A percentile compares a stretch with the other conserved stretches of the same genome.
phyloP scores from a whole-genome alignment of 1,140 invertebrate genomes.

The Diplogasteroides magnus region DNA sequence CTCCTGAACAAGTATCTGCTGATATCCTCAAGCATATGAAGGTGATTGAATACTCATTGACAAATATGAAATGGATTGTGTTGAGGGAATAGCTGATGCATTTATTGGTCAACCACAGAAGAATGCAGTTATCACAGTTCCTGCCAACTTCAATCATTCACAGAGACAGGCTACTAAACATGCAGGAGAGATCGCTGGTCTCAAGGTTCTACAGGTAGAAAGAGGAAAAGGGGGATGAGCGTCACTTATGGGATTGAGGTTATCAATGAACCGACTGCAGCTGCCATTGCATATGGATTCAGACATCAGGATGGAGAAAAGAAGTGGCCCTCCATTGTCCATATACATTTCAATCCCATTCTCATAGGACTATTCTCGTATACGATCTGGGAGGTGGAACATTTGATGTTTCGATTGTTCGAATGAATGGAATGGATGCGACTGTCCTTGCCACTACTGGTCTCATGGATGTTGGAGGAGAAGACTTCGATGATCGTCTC shows the following conservation, averaged over 20 bases:
- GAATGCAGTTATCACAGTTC: constrained; percentile 86
- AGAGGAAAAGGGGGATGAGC: too few relatives aligned
- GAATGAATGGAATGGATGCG: too few relatives aligned
- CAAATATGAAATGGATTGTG: too few relatives aligned
- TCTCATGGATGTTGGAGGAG: constrained; percentile 90
- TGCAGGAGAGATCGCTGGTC: constrained; percentile 70
- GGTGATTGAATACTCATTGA: constrained; percentile 73
- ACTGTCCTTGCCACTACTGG: too few relatives aligned
- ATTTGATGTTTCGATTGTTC: too few relatives aligned
- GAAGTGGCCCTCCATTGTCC: constrained; percentile 68
- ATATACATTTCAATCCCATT: constrained; percentile 91
- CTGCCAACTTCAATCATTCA: constrained; percentile 65
- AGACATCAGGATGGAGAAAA: constrained; percentile 66
- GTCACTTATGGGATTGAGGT: too few relatives aligned
- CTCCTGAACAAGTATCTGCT: constrained; percentile 68
- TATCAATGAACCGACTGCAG: constrained; percentile 73
- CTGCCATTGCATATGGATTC: constrained; percentile 75
- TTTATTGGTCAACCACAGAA: constrained; percentile 57
- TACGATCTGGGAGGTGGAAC: too few relatives aligned
- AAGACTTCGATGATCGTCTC: constrained; percentile 94
- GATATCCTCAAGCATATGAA: constrained; percentile 69
- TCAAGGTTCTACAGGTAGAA: constrained; percentile 89
- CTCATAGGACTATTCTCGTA: constrained; percentile 88
- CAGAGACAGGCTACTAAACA: constrained; percentile 90
- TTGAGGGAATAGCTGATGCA: constrained; percentile 57